A percentile compares a stretch with the other conserved stretches of the same genome.
These are phyloP conservation scores for Neofelis nebulosa DNA, from an alignment of 2,113 vertebrate genomes.

Conservation along the genomic window DNA sequence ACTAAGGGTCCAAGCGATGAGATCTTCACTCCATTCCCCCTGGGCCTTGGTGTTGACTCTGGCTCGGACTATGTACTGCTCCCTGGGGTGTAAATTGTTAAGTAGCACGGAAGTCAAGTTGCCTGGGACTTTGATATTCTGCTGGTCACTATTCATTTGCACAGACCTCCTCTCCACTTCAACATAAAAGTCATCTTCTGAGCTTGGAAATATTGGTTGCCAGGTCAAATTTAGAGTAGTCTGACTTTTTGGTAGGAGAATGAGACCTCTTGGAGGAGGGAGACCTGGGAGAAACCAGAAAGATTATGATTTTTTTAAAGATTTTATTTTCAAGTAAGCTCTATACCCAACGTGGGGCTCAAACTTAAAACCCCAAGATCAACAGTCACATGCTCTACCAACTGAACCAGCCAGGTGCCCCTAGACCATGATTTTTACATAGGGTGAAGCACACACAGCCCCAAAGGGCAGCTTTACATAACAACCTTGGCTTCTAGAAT, in stretches of 20 bases:
- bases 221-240: conserved; percentile 89
- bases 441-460: neutral
- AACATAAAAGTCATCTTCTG: conserved; percentile 87
- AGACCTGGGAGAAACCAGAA: conserved; percentile 85
- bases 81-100: conserved; percentile 85
- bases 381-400: neutral
- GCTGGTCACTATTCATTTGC: conserved; percentile 68
- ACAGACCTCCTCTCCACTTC: conserved; percentile 86
- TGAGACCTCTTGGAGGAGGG: conserved; percentile 87
- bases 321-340: neutral
- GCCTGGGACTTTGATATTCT: conserved; percentile 82
- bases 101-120: conserved; percentile 86
- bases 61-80: conserved; percentile 88
- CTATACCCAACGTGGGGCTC: neutral
- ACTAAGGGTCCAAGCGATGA: conserved; percentile 91
- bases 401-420: neutral
- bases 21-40: conserved; percentile 87
- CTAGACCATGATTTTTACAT: conserved; percentile 66
- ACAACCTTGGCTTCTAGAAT: neutral
- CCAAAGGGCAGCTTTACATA: neutral
- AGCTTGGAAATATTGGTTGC: conserved; percentile 83
- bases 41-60: conserved; percentile 86
- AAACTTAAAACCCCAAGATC: neutral
- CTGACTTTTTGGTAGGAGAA: conserved; percentile 86
- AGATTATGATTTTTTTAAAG: conserved; percentile 58